Evolutionary conservation across 2,797 vertebrate species (phyloP), one percentile per base, ranked within the genome.

Genomic region (Gymnothorax javanicus): DNA sequence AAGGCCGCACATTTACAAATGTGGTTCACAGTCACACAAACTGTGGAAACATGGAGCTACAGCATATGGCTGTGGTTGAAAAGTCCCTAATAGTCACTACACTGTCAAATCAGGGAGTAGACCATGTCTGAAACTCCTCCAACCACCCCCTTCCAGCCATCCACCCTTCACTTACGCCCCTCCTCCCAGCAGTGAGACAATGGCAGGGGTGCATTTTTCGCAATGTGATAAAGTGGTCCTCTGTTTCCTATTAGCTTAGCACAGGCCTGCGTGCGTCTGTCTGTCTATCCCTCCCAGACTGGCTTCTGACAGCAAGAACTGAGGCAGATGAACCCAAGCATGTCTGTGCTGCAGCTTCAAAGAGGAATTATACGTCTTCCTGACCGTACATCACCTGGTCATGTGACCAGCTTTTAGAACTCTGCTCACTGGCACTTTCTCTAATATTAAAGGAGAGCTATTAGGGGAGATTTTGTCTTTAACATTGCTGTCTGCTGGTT

Each of bases 221-320:
- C 82, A 27, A 27, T 69, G 33, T 43, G 27, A 52, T n/a, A 12
- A 33, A 60, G 33, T 50, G 7, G 43, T 25, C 50, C 84, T 64
- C 73, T 81, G 83, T 64, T 81, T 85, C 56, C 52, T 50, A 82
- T 85, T 85, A 85, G 59, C 73, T 52, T 50, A 69, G 52, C 11
- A 33, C 67, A 54, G 69, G 62, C 33, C 71, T 75, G 71, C 1
- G 17, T 33, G 20, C 33, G 2, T 43, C 62, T 67, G 5, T 64
- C 62, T 67, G 4, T 67, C 62, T n/a, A 2, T 23, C 62, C 7
- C 20, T 67, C 27, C 50, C 71, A 27, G 50, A 43, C 71, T 75
- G 43, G 27, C 71, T 15, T 15, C 71, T 75, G 71, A 50, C 71
- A 75, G 71, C 71, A 25, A 75, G 17, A 4, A 33, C 71, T 75